These are phyloP conservation scores for Eutrigla gurnardus DNA, from an alignment of 2,797 vertebrate species.

Conservation along the genomic window DNA sequence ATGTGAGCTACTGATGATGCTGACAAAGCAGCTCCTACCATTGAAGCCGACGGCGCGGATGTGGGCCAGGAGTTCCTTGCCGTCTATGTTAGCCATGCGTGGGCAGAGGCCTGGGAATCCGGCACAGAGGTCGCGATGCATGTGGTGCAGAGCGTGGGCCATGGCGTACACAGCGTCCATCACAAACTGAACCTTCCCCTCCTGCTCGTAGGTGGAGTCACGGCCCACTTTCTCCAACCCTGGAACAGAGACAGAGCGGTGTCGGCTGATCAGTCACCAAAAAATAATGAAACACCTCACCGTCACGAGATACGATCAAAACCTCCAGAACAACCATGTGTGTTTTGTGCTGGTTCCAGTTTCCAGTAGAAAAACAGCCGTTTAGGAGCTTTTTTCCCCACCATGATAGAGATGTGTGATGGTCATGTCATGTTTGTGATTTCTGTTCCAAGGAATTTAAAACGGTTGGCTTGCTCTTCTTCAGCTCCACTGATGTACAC, in stretches of 20 bases:
- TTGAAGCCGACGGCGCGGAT: constrained; percentile 93
- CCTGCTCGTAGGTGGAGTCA: constrained; percentile 95
- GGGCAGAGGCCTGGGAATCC: constrained; percentile 92
- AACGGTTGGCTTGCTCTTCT: too few relatives aligned
- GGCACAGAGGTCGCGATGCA: constrained; percentile 93
- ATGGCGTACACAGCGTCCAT: constrained; percentile 97
- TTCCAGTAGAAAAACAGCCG: too few relatives aligned
- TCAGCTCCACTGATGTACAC: too few relatives aligned
- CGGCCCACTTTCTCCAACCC: constrained; percentile 94
- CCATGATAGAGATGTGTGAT: too few relatives aligned
- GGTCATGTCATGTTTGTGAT: too few relatives aligned
- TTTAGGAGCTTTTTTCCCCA: too few relatives aligned
- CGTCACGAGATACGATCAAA: fast-evolving
- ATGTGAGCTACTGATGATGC: neutral
- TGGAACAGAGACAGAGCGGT: constrained; percentile 59
- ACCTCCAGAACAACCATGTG: neutral
- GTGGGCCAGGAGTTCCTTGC: constrained; percentile 92
- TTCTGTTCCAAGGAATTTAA: too few relatives aligned
- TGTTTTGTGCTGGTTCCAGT: neutral
- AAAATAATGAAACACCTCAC: neutral
- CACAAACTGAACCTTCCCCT: constrained; percentile 98
- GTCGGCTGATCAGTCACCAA: neutral
- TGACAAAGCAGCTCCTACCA: constrained; percentile 79
- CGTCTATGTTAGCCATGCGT: constrained; percentile 91
- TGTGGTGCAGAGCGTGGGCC: constrained; percentile 94